Base-by-base conservation (phyloP, 37 sponge, comb jelly and placozoan species). In the Ianthella basta region DNA sequence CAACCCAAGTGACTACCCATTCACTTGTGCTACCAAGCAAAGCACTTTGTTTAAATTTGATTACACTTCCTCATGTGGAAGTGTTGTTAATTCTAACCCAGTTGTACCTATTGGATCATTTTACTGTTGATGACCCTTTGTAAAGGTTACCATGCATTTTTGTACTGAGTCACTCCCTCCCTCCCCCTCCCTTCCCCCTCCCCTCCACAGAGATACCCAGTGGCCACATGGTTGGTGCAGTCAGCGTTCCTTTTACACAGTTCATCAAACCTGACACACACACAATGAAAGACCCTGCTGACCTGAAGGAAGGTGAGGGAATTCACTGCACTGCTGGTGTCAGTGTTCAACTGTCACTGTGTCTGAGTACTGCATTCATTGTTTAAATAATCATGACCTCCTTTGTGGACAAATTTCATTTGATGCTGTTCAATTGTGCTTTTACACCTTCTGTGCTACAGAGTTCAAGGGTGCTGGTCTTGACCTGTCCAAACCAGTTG, bases 181-280 rank as follows among this genome's bases (percentile, higher is more conserved):
- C 50, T 10, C 3, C 50, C 3, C 50, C 50, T 44, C 50, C 50
- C 8, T 44, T 33, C 24, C 39, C 50, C 8, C 8, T 3, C 50
- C 50, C 50, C 27, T 44, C 30, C 24, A 8, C 65, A 83, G 84
- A 38, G 15, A 38, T 90, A 19, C 85, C 59, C 40, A 90, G 91
- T 81, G 94, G 94, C 1, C 94, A 93, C 82, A 87, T 93, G 12
- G 79, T 84, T 27, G 88, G 87, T 4, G 67, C 85, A 27, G 33
- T 27, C 70, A 90, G 72, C 54, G 0, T 93, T 33, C 88, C 86
- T 18, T 93, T 84, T 82, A 34, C 44, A 15, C 23, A 59, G 15
- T 44, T 89, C 33, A 61, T 90, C 40, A 68, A 93, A 44, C 80
- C 85, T 4, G 57, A 85, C 24, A 91, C 86, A 19, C 91, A 88